Evolutionary conservation across 2,113 vertebrate species (phyloP), one percentile per base, ranked within the genome.

Genomic region (Coturnix japonica): DNA sequence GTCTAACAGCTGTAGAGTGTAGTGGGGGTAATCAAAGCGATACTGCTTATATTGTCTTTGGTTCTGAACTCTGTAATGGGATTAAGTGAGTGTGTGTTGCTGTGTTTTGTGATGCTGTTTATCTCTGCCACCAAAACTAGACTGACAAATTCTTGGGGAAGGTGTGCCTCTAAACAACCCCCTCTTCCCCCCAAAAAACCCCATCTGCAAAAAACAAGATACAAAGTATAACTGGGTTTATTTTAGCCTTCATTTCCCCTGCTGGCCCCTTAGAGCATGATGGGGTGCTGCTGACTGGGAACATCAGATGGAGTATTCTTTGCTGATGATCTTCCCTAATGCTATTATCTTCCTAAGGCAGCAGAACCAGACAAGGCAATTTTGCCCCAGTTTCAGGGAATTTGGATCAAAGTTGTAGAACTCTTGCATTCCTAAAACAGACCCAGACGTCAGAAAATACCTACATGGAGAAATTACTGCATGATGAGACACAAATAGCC

Each of bases 121-220:
- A 54, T 0, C 47, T 41, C 0, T 4, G 37, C 33, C 47, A 43
- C 15, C 9, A 19, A 44, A 39, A 11, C 22, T 15, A 37, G 7
- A 14, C 44, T 25, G 43, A 31, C 65, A 77, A 8, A 41, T 30
- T 61, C 11, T 7, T 39, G 11, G 26, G 49, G 31, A 60, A 35
- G 17, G 7, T 39, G 4, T 53, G 11, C 16, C 49, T 76, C 28
- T 8, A 23, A 59, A 30, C 11, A 71, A 37, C 37, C 37, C 37
- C 37, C 37, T 10, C 37, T 8, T 10, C 37, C 37, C 37, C 37
- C 37, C 37, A 14, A 71, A 75, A 57, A 9, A 13, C 23, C 14
- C 15, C 28, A 44, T 11, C 26, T 77, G n/a, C 28, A 56, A 63
- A 81, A 49, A 2, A 3, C 4, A 33, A 37, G n/a, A 23, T 69